These are phyloP conservation scores for Leptura quadrifasciata DNA, from an alignment of 2,888 invertebrate genomes.

Conservation along the genomic window DNA sequence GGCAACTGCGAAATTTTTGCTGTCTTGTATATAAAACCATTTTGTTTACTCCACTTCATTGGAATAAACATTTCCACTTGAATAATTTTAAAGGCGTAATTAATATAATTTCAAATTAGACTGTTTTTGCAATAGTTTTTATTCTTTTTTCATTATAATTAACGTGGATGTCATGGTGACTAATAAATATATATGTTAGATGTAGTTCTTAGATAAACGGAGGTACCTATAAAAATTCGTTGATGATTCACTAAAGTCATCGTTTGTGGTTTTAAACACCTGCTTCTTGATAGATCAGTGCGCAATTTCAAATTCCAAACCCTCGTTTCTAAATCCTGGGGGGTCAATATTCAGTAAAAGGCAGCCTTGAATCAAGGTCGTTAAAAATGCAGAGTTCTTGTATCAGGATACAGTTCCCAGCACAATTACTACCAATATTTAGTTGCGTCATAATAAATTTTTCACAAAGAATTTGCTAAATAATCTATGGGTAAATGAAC, in stretches of 20 bases:
- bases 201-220: background rate
- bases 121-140: background rate
- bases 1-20: no score
- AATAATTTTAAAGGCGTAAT: background rate
- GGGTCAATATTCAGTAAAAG: slow-evolving; percentile 14
- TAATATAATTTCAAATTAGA: background rate
- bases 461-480: slow-evolving; percentile 5
- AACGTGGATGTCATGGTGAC: background rate
- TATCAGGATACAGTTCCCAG: slow-evolving; percentile 3
- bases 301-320: background rate
- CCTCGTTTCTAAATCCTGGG: background rate
- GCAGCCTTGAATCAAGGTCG: slow-evolving; percentile 23
- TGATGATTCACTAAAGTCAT: background rate
- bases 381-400: slow-evolving; percentile 9
- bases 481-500: background rate
- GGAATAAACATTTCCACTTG: background rate
- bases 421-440: background rate
- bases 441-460: slow-evolving; percentile 6
- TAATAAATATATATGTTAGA: background rate
- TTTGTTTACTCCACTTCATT: background rate
- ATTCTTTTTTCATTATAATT: background rate
- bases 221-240: background rate
- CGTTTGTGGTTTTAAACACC: background rate
- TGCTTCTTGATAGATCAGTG: background rate
- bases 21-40: background rate